Base-by-base conservation (phyloP, 2,113 vertebrate species). In the Rhodinocichla rosea region DNA sequence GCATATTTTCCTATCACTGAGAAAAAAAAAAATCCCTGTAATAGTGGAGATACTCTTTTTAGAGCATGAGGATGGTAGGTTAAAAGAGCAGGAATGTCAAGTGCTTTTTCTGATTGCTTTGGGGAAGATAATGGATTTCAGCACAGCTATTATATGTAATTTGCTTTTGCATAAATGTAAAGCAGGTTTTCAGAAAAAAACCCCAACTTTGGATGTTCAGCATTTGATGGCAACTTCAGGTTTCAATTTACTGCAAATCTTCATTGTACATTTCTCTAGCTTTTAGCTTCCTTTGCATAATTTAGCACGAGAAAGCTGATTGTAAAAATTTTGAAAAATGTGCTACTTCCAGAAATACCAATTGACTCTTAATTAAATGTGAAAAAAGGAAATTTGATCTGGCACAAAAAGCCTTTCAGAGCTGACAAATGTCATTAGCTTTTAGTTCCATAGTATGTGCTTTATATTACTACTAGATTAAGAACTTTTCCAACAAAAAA, bases 41-140 rank as follows among this genome's bases (percentile, higher is more conserved):
- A 67, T 73, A 87, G 45, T n/a, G 15, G 47, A 90, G 53, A 32
- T 80, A 53, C 37, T 92, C 42, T 63, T 87, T 91, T 94, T 69
- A 87, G 70, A 94, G 82, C 67, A 57, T 17, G 59, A 95, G 77
- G 33, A 89, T 69, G 71, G 67, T 94, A 69, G 57, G 64, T 94
- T 87, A 71, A 92, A 90, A 94, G 67, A 95, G 52, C 87, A 93
- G 77, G 57, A 75, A 94, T 55, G 91, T 94, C 90, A 83, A 74
- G 75, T 94, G 78, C 42, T 68, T 94, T 85, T 68, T 67, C 33
- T 92, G 32, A 27, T 94, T 88, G 52, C 79, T 89, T 94, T 90
- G 60, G 28, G 80, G 64, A 96, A 90, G 83, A 83, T 96, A 96
- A 97, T 93, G 92, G 91, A 87, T 96, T 94, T 96, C 82, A 91